Conservation (phyloP, 2,797 vertebrate species). For the Ataeniobius toweri region DNA sequence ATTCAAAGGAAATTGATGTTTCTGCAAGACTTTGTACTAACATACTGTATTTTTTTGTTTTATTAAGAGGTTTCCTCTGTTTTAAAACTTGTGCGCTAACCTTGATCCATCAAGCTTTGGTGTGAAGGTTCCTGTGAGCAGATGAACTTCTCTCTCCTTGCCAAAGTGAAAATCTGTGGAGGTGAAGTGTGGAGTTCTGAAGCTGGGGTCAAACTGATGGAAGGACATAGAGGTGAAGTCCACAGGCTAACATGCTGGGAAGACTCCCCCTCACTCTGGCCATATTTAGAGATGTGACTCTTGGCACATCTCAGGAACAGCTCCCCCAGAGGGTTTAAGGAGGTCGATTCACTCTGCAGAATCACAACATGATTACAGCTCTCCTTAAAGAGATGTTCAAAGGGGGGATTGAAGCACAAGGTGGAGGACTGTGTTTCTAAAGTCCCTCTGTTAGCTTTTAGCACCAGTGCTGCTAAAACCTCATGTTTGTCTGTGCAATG, state of each 20-base stretch:
- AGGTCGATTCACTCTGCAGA: constrained; percentile 60
- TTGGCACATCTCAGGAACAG: constrained; percentile 56
- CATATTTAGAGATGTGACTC: constrained; percentile 77
- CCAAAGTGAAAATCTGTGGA: constrained; percentile 80
- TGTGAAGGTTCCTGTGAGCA: constrained; percentile 21
- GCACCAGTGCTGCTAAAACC: constrained; percentile 88
- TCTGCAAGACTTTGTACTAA: neutral
- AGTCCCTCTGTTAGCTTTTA: constrained; percentile 86
- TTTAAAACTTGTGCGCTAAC: constrained; percentile 17
- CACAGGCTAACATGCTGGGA: constrained; percentile 64
- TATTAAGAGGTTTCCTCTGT: neutral
- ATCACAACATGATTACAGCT: constrained; percentile 76
- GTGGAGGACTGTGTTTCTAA: constrained; percentile 33
- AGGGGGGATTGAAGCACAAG: constrained; percentile 21
- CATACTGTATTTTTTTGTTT: neutral
- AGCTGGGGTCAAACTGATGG: constrained; percentile 75
- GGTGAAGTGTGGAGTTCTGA: constrained; percentile 75
- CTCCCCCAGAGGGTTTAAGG: constrained; percentile 41
- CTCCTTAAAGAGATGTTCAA: constrained; percentile 70
- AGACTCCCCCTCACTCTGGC: constrained; percentile 28
- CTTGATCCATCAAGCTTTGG: constrained; percentile 31
- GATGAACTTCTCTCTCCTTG: constrained; percentile 50
- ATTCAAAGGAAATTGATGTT: neutral
- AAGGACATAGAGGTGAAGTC: constrained; percentile 72
- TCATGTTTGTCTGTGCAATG: constrained; percentile 77